phyloP scores from a whole-genome alignment of 2,888 invertebrate genomes.

The Deroplatys truncata region DNA sequence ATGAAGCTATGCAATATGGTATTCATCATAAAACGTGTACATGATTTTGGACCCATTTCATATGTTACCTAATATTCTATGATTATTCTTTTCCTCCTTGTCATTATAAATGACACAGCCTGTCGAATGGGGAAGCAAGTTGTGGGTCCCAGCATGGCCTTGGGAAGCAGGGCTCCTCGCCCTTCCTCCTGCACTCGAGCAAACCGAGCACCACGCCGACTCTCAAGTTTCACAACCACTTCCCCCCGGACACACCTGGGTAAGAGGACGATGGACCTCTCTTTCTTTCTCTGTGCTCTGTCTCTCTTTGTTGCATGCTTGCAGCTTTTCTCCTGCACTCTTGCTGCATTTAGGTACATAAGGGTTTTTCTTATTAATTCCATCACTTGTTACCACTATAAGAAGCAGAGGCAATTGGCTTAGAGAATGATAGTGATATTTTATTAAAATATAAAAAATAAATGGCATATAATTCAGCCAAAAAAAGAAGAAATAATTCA shows the following conservation, averaged over 20 bases:
- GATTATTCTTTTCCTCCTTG: neutral
- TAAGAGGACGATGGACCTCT: conserved; percentile 45
- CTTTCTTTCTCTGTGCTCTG: neutral
- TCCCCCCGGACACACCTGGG: conserved; percentile 82
- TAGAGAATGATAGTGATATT: neutral
- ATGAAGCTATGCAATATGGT: neutral
- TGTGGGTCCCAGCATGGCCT: conserved; percentile 50
- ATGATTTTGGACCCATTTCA: neutral
- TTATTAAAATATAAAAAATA: no score
- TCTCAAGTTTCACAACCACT: conserved; percentile 89
- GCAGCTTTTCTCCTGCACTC: neutral
- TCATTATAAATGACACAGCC: conserved; percentile 30
- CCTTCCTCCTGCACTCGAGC: conserved; percentile 69
- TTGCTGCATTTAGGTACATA: neutral
- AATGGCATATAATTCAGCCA: no score
- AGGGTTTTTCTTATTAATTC: neutral
- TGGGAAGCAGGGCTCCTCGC: conserved; percentile 38
- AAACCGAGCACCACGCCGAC: conserved; percentile 65
- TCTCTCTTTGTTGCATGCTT: neutral
- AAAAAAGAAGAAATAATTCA: no score
- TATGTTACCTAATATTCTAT: neutral
- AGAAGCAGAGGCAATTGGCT: neutral
- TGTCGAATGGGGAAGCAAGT: conserved; percentile 41
- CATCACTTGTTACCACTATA: neutral
- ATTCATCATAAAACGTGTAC: neutral